These are phyloP conservation scores for Hydrophis major DNA, from an alignment of 2,797 vertebrate genomes.

Conservation along the genomic window DNA sequence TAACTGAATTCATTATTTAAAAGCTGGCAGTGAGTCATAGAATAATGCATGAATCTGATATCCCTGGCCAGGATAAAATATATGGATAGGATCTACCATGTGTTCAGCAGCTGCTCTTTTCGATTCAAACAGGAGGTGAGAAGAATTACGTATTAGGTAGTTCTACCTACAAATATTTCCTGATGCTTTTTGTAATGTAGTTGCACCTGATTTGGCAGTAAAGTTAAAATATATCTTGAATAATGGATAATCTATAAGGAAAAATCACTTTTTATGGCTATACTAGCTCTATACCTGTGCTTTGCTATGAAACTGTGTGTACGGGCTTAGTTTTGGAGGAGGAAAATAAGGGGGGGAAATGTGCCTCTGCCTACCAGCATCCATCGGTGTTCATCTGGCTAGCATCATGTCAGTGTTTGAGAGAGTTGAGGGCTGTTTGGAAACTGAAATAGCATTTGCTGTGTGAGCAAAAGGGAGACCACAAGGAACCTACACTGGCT, in stretches of 20 bases:
- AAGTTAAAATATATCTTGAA: not conserved
- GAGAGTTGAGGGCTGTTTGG: too few relatives aligned
- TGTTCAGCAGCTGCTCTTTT: conserved; percentile 10
- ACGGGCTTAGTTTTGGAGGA: too few relatives aligned
- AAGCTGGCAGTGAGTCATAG: not conserved
- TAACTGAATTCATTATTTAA: not conserved
- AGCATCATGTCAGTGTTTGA: too few relatives aligned
- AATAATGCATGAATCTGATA: conserved; percentile 12
- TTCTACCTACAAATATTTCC: not conserved
- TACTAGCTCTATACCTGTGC: not conserved
- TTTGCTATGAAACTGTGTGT: too few relatives aligned
- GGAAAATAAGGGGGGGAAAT: too few relatives aligned
- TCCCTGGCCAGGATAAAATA: not conserved
- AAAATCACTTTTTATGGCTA: not conserved
- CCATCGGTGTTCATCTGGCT: too few relatives aligned
- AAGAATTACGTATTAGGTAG: not conserved
- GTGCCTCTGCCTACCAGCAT: too few relatives aligned
- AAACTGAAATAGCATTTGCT: too few relatives aligned
- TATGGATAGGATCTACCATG: conserved; percentile 7
- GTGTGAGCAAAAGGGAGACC: too few relatives aligned
- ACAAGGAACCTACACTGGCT: too few relatives aligned
- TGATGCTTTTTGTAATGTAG: not conserved
- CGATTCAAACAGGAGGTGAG: not conserved
- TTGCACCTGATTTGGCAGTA: not conserved
- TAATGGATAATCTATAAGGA: not conserved